A percentile compares a stretch with the other conserved stretches of the same genome.
phyloP scores from a whole-genome alignment of 2,888 invertebrate genomes.

The Sesia apiformis region DNA sequence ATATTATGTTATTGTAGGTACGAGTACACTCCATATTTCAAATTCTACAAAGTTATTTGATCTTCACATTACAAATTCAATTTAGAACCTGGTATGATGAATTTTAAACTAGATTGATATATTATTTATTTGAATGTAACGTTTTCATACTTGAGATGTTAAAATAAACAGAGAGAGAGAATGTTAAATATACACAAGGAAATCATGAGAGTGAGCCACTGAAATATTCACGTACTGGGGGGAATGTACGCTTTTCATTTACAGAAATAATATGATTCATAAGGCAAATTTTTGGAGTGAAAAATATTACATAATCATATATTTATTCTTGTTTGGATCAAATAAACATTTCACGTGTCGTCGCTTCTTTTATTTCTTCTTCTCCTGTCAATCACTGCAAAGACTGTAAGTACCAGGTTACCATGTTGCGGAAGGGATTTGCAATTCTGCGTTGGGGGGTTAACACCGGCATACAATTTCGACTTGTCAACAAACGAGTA shows the following conservation, averaged over 20 bases:
- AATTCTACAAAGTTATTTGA: no score
- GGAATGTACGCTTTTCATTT: conserved; percentile 1
- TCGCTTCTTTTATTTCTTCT: neutral
- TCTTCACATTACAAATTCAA: no score
- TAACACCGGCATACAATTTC: conserved; percentile 8
- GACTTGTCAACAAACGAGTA: conserved; percentile 9
- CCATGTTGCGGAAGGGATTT: conserved; percentile 22
- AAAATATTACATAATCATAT: neutral
- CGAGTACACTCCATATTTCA: no score
- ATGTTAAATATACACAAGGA: conserved; percentile 38
- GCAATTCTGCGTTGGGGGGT: conserved; percentile 9
- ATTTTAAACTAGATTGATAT: neutral
- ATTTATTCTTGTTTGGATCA: neutral
- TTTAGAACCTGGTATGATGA: no score
- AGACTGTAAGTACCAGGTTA: conserved; percentile 7
- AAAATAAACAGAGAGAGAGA: conserved; percentile 17
- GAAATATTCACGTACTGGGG: conserved; percentile 29
- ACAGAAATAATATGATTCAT: neutral
- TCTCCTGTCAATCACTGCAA: neutral
- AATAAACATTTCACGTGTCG: neutral
- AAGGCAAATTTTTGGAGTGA: neutral
- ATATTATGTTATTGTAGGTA: no score
- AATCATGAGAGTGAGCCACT: conserved; percentile 29
- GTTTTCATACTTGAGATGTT: conserved; percentile 10
- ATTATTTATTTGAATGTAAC: conserved; percentile 1